Evolutionary conservation across 2,888 invertebrate species (phyloP).

Genomic region (Peribatodes rhomboidaria): DNA sequence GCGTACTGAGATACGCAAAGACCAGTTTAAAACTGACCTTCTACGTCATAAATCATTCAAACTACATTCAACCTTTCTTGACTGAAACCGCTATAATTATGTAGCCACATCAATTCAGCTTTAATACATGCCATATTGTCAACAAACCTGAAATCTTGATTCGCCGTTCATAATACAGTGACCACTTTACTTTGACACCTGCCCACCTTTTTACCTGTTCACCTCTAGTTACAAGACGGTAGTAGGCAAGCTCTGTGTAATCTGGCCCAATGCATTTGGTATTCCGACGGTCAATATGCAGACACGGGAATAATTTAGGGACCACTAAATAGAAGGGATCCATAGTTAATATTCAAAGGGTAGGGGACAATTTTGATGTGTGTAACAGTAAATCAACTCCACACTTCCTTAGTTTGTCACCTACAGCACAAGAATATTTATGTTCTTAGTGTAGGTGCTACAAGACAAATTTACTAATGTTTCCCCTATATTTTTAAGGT

Average conservation of each 20-base stretch:
- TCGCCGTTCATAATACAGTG: constrained; percentile 49
- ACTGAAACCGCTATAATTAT: constrained; percentile 28
- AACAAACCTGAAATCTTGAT: constrained; percentile 50
- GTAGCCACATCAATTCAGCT: constrained; percentile 33
- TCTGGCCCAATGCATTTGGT: constrained; percentile 61
- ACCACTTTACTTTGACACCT: constrained; percentile 47
- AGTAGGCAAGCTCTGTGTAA: constrained; percentile 46
- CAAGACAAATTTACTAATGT: no score
- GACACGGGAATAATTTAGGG: constrained; percentile 76
- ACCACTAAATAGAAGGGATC: constrained; percentile 76
- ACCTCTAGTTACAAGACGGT: constrained; percentile 18
- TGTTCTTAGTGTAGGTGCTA: no score
- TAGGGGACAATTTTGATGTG: constrained; percentile 65
- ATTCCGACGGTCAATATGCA: constrained; percentile 75
- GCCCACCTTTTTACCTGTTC: constrained; percentile 16
- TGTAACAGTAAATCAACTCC: constrained; percentile 24
- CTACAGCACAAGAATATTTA: no score
- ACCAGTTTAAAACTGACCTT: background rate
- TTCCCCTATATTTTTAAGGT: no score
- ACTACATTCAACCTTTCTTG: constrained; percentile 6
- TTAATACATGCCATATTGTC: constrained; percentile 43
- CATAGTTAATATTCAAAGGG: constrained; percentile 78
- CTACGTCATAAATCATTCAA: constrained; percentile 14
- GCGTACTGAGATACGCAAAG: no score
- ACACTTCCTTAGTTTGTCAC: no score